These are phyloP conservation scores for Sisyra nigra DNA, from an alignment of 2,888 invertebrate genomes.

Conservation along the genomic window DNA sequence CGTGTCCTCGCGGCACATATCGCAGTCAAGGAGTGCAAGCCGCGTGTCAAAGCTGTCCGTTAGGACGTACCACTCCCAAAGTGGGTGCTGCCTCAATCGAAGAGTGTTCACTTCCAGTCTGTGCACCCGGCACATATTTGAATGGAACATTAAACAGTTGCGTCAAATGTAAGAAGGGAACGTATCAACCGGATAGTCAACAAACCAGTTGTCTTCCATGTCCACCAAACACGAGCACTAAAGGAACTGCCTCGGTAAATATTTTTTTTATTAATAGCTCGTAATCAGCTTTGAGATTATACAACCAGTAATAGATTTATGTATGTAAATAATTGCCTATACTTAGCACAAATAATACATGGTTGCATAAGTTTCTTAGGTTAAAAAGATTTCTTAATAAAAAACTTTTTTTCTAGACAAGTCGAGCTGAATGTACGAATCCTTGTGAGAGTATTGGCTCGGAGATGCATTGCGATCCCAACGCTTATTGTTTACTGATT, in stretches of 20 bases:
- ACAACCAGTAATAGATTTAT: no score
- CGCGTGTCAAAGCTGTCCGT: conserved; percentile 74
- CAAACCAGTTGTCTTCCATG: conserved; percentile 77
- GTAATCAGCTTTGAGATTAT: no score
- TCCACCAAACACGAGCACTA: conserved; percentile 82
- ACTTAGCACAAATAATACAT: neutral
- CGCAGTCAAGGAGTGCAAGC: conserved; percentile 77
- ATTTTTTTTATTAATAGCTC: no score
- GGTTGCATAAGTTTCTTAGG: neutral
- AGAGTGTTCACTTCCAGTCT: conserved; percentile 85
- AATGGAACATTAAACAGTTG: conserved; percentile 78
- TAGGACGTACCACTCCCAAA: conserved; percentile 78
- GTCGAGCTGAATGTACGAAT: conserved; percentile 71
- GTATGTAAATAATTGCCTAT: no score
- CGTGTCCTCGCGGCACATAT: conserved; percentile 79
- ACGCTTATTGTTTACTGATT: conserved; percentile 73
- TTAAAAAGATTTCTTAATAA: neutral
- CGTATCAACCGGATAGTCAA: conserved; percentile 77
- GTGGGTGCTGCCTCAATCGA: conserved; percentile 69
- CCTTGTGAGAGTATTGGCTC: conserved; percentile 74
- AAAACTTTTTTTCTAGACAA: conserved; percentile 46
- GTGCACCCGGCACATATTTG: conserved; percentile 67
- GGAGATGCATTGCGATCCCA: conserved; percentile 71
- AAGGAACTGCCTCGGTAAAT: conserved; percentile 63
- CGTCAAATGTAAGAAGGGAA: conserved; percentile 73